Evolutionary conservation across 2,888 invertebrate species (phyloP), one percentile per base, ranked within the genome.

Genomic region (Strigamia maritima): DNA sequence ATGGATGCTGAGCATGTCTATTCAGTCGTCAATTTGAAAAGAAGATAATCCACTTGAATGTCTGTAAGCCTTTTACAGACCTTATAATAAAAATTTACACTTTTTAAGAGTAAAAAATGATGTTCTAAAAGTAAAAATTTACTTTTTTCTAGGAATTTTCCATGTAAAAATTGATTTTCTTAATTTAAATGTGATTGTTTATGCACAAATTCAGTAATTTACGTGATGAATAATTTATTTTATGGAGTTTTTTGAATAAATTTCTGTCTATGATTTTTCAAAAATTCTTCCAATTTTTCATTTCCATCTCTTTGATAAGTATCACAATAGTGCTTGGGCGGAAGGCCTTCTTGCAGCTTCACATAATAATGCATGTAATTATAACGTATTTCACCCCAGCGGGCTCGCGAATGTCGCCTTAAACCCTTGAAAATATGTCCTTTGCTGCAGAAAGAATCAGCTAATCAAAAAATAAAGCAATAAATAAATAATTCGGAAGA

Each of bases 291-390:
- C 54, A 94, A 88, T 85, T 92, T 90, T 85, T 93, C 88, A 82
- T 92, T 24, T 70, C 70, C 89, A 0, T 92, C 91, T 80, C 90
- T 89, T 10, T 84, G 83, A 10, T 82, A 83, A 75, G 85, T 82
- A 81, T 85, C 85, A 82, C 87, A 87, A 82, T 87, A 91, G 81
- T 87, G 84, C 79, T 86, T 88, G 1, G 97, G 97, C 79, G 98
- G 97, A 83, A 89, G 89, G 0, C 98, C 98, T 88, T 98, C 98
- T 86, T 97, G 94, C 75, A 98, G 88, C 49, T 93, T 88, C 1
- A 98, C 92, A 88, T 93, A 96, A 85, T 97, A 97, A 86, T 97
- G 93, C 82, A 90, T 90, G 85, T 94, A 92, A 81, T 89, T 90
- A 84, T 97, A 96, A 81, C 92, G 90, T 0, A 97, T 89, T 81